Base-by-base conservation (phyloP, 2,797 vertebrate genomes). In the Urocyon cinereoargenteus region DNA sequence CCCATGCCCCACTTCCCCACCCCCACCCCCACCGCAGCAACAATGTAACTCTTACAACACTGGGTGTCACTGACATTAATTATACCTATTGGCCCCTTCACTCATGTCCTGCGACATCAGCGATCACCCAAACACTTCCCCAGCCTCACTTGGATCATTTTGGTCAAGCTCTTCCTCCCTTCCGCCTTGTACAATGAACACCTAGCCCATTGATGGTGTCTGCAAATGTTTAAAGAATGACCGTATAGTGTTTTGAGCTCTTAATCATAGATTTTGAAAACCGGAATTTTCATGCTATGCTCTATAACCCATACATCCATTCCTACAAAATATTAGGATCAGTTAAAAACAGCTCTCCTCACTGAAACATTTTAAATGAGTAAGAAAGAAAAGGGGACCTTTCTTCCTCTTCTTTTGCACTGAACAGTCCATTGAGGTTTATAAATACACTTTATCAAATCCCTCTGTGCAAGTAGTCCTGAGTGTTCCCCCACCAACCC, bases 391-490 rank as follows among this genome's bases (percentile, higher is more conserved):
- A 97, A 89, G 68, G 57, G 77, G 77, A 75, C 72, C 66, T 81
- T 85, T 89, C 96, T 95, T 95, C 82, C 75, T 94, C 51, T 75
- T 94, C 45, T 96, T 95, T 96, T 72, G 28, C 72, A 93, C 88
- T 77, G 68, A 94, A 90, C 92, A 79, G 92, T 81, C 92, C 97
- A 87, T 24, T 51, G 64, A 81, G 96, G 55, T 95, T 96, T 96
- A 96, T 86, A 98, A 96, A 97, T 91, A 98, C 66, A 97, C 94
- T 97, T 97, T 86, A 97, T 98, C 90, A 93, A 98, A 95, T 97
- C 97, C 97, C 92, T 94, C 96, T 94, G 92, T n/a, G 91, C 91
- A 86, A 96, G 90, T 36, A 79, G 92, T 96, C 96, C 86, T 75
- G 88, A 97, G 88, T 36, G 49, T 49, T 75, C 66, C 94, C 83